Evolutionary conservation across 2,797 vertebrate species (phyloP).

Genomic region (Clamator glandarius): DNA sequence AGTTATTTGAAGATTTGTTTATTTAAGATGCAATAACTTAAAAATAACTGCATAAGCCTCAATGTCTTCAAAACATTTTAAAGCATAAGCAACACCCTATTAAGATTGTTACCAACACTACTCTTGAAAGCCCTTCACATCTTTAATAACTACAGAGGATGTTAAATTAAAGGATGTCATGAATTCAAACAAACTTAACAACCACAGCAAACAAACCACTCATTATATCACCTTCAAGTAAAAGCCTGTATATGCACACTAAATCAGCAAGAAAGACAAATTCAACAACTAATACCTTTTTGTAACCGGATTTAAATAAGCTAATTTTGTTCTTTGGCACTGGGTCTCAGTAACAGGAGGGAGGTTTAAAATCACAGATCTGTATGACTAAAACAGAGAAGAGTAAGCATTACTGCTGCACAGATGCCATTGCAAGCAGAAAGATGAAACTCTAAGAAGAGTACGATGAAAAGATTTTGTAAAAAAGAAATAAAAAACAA

Average conservation of each 20-base stretch:
- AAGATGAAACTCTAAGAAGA: not conserved
- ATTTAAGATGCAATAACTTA: constrained; percentile 47
- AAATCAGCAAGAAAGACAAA: constrained; percentile 33
- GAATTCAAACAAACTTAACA: not conserved
- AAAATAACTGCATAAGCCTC: constrained; percentile 16
- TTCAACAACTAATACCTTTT: constrained; percentile 31
- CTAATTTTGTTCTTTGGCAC: constrained; percentile 34
- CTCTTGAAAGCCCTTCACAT: not conserved
- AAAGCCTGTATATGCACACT: not conserved
- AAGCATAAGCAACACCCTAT: not conserved
- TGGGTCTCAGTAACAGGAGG: not conserved
- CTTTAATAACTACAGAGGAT: not conserved
- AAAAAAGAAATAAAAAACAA: not conserved
- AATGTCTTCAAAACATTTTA: constrained; percentile 19
- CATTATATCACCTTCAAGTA: constrained; percentile 4
- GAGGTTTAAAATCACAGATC: constrained; percentile 10
- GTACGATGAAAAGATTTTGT: not conserved
- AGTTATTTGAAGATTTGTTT: constrained; percentile 46
- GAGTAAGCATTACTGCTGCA: not conserved
- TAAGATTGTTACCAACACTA: not conserved
- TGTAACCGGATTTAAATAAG: constrained; percentile 56
- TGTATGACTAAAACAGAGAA: not conserved
- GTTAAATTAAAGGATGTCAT: not conserved
- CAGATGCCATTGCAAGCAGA: not conserved
- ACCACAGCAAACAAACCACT: not conserved